Base-by-base conservation (phyloP, 1,140 invertebrate genomes). In the Agraylea sexmaculata region DNA sequence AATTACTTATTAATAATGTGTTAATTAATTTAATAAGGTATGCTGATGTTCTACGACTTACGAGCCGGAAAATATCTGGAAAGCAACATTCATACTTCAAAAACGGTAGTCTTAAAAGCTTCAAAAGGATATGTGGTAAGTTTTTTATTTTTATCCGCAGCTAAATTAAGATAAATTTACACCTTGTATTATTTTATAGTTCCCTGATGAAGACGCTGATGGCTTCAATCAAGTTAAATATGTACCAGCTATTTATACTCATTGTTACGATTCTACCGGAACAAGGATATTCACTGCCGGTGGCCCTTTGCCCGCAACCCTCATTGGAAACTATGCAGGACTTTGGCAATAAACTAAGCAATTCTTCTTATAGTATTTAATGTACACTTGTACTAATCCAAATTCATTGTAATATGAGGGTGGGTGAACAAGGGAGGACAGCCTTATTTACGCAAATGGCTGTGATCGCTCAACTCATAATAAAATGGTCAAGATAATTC, bases 161-260 rank as follows among this genome's bases (percentile, higher is more conserved):
- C 23, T 25, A 25, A 8, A 25, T 12, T 25, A 25, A 25, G 12
- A 7, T 12, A 25, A 5, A n/a, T 37, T 34, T 37, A 12, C 7
- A 19, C 8, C 17, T 10, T 10, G 11, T 28, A 38, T 38, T 30
- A 16, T 23, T 27, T 30, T 27, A 28, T 11, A 86, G 82, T 86
- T 84, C 62, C 82, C 83, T 1, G 83, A 87, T 53, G 84, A 88
- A 55, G 83, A 88, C 51, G 73, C 79, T 45, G 83, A 87, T 45
- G 80, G 81, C 25, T 77, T 82, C 51, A 81, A 84, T 63, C 82
- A 86, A 51, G 75, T 83, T 1, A 87, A 87, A 59, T 87, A 90
- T 57, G 83, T 84, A 13, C 87, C 90, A 30, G 90, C 91, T 11
- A 90, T 95, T 53, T 97, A 96, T 58, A 94, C 91, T 1, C 92